Evolutionary conservation across 2,797 vertebrate species (phyloP).

Genomic region (Anguilla anguilla): DNA sequence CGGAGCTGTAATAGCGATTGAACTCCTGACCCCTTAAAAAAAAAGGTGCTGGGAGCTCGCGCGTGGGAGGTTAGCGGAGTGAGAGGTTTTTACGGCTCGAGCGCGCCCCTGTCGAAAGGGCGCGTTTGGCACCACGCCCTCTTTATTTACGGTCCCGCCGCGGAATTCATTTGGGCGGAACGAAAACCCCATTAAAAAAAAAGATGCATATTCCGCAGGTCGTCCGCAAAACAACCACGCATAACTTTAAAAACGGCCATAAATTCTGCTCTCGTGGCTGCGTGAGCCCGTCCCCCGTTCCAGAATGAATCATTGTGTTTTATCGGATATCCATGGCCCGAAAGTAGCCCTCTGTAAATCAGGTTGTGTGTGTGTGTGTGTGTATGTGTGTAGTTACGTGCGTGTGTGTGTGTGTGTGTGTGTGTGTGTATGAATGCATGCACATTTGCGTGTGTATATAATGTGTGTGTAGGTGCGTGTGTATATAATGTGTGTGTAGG

Average conservation of each 20-base stretch:
- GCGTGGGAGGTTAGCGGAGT: background rate
- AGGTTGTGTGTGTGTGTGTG: background rate
- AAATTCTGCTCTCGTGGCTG: background rate
- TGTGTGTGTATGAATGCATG: background rate
- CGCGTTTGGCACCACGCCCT: background rate
- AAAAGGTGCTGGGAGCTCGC: background rate
- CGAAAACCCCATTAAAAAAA: background rate
- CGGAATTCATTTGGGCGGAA: background rate
- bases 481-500: no score
- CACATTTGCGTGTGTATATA: background rate
- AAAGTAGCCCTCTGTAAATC: background rate
- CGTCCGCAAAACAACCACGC: background rate
- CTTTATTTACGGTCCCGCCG: background rate
- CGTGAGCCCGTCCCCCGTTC: background rate
- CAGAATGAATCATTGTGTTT: slow-evolving; percentile 6
- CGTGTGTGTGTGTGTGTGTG: background rate
- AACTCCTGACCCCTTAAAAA: no score
- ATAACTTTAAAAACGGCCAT: background rate
- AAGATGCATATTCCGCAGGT: background rate
- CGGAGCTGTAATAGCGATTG: background rate
- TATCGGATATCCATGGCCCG: background rate
- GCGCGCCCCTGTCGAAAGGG: background rate
- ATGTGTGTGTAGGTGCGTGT: background rate
- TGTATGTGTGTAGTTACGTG: background rate
- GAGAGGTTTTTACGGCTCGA: background rate